Base-by-base conservation (phyloP, 2,797 vertebrate genomes). In the Adrianichthys oophorus region DNA sequence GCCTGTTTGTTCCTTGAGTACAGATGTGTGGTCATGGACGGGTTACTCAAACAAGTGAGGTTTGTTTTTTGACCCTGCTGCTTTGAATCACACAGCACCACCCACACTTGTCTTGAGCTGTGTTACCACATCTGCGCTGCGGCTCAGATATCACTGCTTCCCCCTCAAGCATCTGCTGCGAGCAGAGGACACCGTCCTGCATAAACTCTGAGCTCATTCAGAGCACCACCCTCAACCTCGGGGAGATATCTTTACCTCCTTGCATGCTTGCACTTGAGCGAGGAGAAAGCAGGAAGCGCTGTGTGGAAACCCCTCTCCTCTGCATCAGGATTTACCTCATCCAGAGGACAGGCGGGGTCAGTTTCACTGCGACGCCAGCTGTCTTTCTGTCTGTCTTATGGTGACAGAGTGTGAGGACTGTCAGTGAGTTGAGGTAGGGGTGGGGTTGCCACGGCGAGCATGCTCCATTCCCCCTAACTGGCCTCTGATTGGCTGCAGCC, bases 391-490 rank as follows among this genome's bases (percentile, higher is more conserved):
- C 83, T 68, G 50, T 76, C 59, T 85, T 79, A 80, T 50, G 65
- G 65, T 85, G 66, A 72, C 74, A 54, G 64, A 52, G 60, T 68
- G 65, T 63, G 71, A 81, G 80, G 79, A 65, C 55, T 70, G 64
- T 76, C 78, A 79, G 83, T 41, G 65, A 76, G 72, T 68, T 66
- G 85, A 90, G 85, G 85, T 74, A 75, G 75, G 56, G 77, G 73
- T 68, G 67, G n/a, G 65, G 91, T 92, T 91, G 90, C 90, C 89
- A 88, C 73, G 89, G 87, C 78, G 78, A 91, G 71, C 52, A 24
- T 51, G 71, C 66, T 77, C 76, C 19, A 19, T 85, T 89, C 74
- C 80, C 76, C 74, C 61, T 76, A 86, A 78, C 80, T 15, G 15
- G 48, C 41, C 64, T 70, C 76, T 85, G 87, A 92, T 92, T 90